These are phyloP conservation scores for Apoderus coryli DNA, from an alignment of 2,888 invertebrate genomes.

Conservation along the genomic window DNA sequence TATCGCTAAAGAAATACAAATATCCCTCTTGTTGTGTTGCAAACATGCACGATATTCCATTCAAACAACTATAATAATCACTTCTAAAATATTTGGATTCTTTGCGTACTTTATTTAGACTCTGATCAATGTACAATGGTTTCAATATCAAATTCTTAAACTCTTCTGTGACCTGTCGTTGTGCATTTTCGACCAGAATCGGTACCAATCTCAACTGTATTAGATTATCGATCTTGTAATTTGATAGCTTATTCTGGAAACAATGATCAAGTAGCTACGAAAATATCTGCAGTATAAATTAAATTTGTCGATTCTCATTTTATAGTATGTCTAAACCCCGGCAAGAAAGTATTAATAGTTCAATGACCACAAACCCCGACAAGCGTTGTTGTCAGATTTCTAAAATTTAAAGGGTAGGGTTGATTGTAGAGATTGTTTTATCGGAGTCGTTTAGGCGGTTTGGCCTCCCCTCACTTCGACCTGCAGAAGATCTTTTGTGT, in stretches of 20 bases:
- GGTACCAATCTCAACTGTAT: conserved; percentile 35
- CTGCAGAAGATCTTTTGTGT: too few species aligned
- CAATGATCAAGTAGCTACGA: too few species aligned
- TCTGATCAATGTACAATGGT: conserved; percentile 33
- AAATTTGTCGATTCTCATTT: too few species aligned
- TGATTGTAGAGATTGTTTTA: too few species aligned
- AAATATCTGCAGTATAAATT: too few species aligned
- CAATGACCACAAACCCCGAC: too few species aligned
- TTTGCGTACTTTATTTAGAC: conserved; percentile 18
- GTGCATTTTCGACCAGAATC: conserved; percentile 29
- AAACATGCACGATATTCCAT: conserved; percentile 46
- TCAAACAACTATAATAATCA: conserved; percentile 38
- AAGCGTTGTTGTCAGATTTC: too few species aligned
- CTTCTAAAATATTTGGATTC: conserved; percentile 33
- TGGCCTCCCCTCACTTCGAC: too few species aligned
- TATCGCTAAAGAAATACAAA: conserved; percentile 50
- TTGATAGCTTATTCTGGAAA: neutral
- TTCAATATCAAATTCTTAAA: conserved; percentile 38
- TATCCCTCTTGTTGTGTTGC: conserved; percentile 56
- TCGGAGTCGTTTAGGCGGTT: too few species aligned
- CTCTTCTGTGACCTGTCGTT: conserved; percentile 34
- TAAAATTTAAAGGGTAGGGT: too few species aligned
- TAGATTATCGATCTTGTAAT: conserved; percentile 32
- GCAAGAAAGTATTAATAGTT: too few species aligned
- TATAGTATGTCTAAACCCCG: too few species aligned